Base-by-base conservation (phyloP, 2,888 invertebrate genomes). In the Meta bourneti region DNA sequence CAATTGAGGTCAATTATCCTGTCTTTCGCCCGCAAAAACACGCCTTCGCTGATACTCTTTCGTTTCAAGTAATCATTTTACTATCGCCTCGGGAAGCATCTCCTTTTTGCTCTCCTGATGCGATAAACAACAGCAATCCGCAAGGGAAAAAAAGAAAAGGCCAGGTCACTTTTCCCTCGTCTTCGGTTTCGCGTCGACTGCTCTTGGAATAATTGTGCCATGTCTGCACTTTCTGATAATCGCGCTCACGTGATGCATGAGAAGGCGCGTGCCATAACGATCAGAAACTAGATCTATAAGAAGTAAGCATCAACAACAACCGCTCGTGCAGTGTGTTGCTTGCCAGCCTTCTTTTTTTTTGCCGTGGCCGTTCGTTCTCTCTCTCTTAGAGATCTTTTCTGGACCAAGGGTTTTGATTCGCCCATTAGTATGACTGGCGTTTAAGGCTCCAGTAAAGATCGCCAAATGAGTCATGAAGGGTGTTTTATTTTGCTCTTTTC, bases 401-500 rank as follows among this genome's bases (percentile, higher is more conserved):
- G 54, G 72, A 77, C 16, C 75, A 48, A 34, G 52, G 34, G 19
- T 70, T 78, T 69, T 19, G 34, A 78, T 78, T 70, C 69, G 49
- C 51, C 78, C 86, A 86, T 86, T 86, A 86, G 51, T 70, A 70
- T 9, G 70, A 86, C 78, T 78, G 78, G 70, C 20, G 52, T 61
- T 51, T 49, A 13, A n/a, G 71, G 20, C 54, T n/a, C 54, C 19
- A 48, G 13, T 13, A 20, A 70, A 79, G 52, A 71, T 86, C 86
- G 79, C 70, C 86, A 72, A 88, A 74, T 80, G 80, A 80, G 79
- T 88, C 72, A 88, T 54, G 72, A 72, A 54, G 79, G 74, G 77
- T 9, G 69, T 77, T 83, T 83, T 74, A 54, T 82, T 71, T 82
- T 52, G 52, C 78, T 61, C 1, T 88, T 52, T 81, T 19, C 1